Evolutionary conservation across 1,140 invertebrate genomes (phyloP), one percentile per base, ranked within the genome.

Genomic region (Steinernema khuongi): DNA sequence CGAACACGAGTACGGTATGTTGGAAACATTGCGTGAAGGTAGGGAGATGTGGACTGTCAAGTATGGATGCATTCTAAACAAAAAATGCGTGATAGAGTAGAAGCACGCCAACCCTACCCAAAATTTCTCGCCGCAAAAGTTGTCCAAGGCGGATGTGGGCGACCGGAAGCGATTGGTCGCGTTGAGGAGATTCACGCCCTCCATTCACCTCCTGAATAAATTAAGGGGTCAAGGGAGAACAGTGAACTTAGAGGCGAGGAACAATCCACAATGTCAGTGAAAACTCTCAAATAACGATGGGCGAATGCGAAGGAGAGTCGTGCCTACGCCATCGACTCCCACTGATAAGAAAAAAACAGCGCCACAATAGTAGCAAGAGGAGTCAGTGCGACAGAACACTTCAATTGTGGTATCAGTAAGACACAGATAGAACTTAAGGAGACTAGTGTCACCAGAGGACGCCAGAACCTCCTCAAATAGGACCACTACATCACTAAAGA

Each of bases 1-100:
- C 60, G 78, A 79, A 83, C n/a, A 84, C 75, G 22, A 84, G 72
- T 1, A 81, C 50, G 2, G 82, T 84, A 68, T 84, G 83, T 66
- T 82, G 82, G 41, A 85, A 81, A 66, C 82, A 84, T 71, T 73
- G 73, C 1, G 81, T 74, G 11, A 84, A 32, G 2, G 72, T 69
- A 11, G 82, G 82, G 19, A 84, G 22, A 7, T 75, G 67, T 1
- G 77, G 33, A 7, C 68, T 70, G 28, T 73, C 68, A 26, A 74
- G 73, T n/a, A 72, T 74, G 29, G 31, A 44, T 14, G 71, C 44
- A 33, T 74, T 75, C 78, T 79, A 66, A 43, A 77, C 66, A 22
- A 0, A 0, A 29, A 7, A 73, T 1, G 4, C n/a, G 19, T 17
- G 14, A 69, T 11, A 69, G n/a, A 69, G n/a, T 18, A 18, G 29